These are phyloP conservation scores for Gobius niger DNA, from an alignment of 2,113 vertebrate genomes.

Conservation along the genomic window DNA sequence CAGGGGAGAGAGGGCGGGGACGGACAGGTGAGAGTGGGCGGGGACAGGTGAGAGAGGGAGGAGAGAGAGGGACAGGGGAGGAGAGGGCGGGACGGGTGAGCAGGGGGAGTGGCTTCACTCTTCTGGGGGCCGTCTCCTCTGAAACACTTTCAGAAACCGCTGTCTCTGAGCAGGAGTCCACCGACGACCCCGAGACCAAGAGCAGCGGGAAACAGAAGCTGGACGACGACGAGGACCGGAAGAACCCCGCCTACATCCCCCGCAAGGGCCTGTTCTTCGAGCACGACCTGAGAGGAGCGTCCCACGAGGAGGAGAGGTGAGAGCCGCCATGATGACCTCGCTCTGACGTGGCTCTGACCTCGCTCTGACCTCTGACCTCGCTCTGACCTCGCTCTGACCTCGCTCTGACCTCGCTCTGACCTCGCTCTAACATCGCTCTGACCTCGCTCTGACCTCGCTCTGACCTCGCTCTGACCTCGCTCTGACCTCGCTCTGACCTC, in stretches of 20 bases:
- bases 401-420: no score
- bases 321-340: background rate
- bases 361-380: no score
- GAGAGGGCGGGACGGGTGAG: no score
- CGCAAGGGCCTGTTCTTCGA: conserved; percentile 98
- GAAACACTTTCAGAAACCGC: background rate
- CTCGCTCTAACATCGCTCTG: no score
- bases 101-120: no score
- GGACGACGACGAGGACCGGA: conserved; percentile 94
- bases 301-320: background rate
- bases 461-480: no score
- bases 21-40: background rate
- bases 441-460: no score
- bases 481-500: no score
- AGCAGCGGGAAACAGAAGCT: conserved; percentile 84
- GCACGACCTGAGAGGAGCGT: conserved; percentile 88
- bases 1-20: background rate
- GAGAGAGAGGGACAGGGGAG: no score
- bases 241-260: conserved; percentile 96
- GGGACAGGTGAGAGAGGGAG: background rate
- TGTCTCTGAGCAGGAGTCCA: conserved; percentile 85
- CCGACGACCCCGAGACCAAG: conserved; percentile 90
- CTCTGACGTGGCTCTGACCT: no score
- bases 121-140: no score
- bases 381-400: no score